These are phyloP conservation scores for Bolinopsis microptera DNA, from an alignment of 37 sponge, comb jelly and placozoan genomes.

Conservation along the genomic window DNA sequence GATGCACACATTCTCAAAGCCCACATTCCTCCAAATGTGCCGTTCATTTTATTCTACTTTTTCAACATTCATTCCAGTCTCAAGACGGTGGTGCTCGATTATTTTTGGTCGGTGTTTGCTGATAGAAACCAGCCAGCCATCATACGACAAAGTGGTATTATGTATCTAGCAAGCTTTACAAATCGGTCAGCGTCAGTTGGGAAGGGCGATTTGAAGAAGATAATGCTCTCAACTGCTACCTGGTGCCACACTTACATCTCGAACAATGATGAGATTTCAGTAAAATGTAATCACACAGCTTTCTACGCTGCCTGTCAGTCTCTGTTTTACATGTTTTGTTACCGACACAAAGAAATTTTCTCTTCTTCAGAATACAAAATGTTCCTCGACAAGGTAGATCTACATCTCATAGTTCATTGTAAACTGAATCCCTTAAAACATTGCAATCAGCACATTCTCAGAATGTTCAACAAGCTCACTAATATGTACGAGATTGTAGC, in stretches of 20 bases:
- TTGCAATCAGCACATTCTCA: constrained; percentile 48
- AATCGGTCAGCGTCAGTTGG: neutral
- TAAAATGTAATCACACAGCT: constrained; percentile 43
- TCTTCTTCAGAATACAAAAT: neutral
- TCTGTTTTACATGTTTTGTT: constrained; percentile 47
- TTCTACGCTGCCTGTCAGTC: constrained; percentile 60
- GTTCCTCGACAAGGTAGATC: neutral
- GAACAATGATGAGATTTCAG: constrained; percentile 15
- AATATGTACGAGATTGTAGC: constrained; percentile 47
- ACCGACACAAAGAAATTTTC: constrained; percentile 58
- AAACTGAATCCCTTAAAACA: constrained; percentile 54
- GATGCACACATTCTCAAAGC: constrained; percentile 31
- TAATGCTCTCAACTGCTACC: neutral
- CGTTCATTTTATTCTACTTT: constrained; percentile 54
- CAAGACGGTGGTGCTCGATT: constrained; percentile 8
- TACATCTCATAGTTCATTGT: constrained; percentile 28
- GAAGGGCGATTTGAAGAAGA: constrained; percentile 30
- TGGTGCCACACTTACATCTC: constrained; percentile 47
- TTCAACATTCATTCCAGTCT: constrained; percentile 21
- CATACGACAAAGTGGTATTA: constrained; percentile 47
- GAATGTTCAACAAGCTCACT: constrained; percentile 47
- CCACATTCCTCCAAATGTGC: constrained; percentile 25
- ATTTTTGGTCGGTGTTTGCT: constrained; percentile 57
- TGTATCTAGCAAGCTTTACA: constrained; percentile 48
- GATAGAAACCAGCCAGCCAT: constrained; percentile 61